Evolutionary conservation across 2,888 invertebrate species (phyloP).

Genomic region (Coenonympha glycerion): DNA sequence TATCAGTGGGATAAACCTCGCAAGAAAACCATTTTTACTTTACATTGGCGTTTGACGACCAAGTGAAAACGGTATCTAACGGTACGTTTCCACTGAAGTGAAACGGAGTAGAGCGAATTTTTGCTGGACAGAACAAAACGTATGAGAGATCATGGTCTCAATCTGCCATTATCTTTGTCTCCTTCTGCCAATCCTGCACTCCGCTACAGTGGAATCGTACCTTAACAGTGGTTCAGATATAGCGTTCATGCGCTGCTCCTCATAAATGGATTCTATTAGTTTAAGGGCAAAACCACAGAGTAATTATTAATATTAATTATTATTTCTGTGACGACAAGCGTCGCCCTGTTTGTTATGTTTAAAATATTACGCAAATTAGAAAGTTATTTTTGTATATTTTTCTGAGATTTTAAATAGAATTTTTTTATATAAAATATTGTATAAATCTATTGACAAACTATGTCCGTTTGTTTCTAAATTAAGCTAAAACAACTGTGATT

Average conservation of each 20-base stretch:
- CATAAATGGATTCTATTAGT: constrained; percentile 4
- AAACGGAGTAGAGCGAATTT: no score
- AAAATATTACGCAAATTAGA: constrained; percentile 61
- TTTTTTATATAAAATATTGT: constrained; percentile 41
- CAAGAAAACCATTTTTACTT: not conserved
- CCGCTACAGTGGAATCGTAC: no score
- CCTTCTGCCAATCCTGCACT: no score
- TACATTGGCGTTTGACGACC: not conserved
- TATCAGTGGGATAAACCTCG: not conserved
- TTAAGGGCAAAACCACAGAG: constrained; percentile 41
- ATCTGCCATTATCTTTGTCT: no score
- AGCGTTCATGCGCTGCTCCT: not conserved
- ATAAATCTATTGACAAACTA: constrained; percentile 31
- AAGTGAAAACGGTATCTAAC: not conserved
- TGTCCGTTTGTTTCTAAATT: constrained; percentile 48
- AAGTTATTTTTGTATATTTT: constrained; percentile 43
- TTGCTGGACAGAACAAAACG: no score
- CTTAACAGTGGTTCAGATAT: no score
- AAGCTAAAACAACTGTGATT: constrained; percentile 71
- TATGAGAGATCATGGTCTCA: no score
- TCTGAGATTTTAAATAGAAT: constrained; percentile 56
- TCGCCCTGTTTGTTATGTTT: constrained; percentile 64
- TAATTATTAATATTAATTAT: constrained; percentile 25
- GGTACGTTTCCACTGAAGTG: no score
- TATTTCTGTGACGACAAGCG: constrained; percentile 29